phyloP scores from a whole-genome alignment of 1,140 invertebrate genomes.

The Formica exsecta region DNA sequence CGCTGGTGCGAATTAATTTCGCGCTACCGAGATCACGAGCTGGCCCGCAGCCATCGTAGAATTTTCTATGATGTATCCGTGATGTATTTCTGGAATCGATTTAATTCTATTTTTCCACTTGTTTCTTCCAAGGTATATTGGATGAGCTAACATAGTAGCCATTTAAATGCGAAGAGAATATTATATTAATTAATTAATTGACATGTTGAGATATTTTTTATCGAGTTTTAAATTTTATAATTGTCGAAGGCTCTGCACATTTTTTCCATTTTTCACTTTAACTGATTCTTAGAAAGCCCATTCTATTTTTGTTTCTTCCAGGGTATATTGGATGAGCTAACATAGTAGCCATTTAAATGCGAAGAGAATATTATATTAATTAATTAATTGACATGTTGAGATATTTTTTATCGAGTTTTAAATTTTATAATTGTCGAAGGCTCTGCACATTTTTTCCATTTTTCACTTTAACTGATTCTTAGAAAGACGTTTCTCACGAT shows the following conservation, averaged over 20 bases:
- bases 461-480: neutral
- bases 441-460: neutral
- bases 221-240: neutral
- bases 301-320: too few relatives aligned
- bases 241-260: neutral
- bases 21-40: conserved; percentile 42
- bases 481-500: neutral
- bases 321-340: conserved; percentile 17
- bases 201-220: neutral
- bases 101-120: neutral
- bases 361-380: neutral
- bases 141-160: neutral
- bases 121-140: neutral
- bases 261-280: neutral
- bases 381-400: too few relatives aligned
- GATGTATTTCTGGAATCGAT: neutral
- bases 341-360: neutral
- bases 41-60: conserved; percentile 46
- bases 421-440: neutral
- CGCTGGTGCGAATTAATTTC: conserved; percentile 77
- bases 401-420: neutral
- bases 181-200: too few relatives aligned
- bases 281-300: neutral
- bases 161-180: neutral
- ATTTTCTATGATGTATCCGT: conserved; percentile 44